Base-by-base conservation (phyloP, 1,140 invertebrate genomes). In the Bombyx mandarina region DNA sequence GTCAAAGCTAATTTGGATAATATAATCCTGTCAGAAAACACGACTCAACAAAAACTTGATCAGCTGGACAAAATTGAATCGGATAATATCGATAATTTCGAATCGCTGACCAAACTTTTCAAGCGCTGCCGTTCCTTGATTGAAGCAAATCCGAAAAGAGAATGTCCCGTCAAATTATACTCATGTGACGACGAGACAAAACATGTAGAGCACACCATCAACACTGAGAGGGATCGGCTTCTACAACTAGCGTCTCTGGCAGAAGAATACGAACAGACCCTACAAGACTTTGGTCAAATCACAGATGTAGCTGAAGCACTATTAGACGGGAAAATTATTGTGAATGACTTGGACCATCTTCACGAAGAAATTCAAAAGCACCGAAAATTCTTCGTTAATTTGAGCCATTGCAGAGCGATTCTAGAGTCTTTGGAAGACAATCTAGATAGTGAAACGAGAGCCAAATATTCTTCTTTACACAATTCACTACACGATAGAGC, bases 351-450 rank as follows among this genome's bases (percentile, higher is more conserved):
- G 56, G 91, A 93, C 66, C 93, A 95, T 68, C 81, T 96, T 8
- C 93, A 94, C 68, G 94, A 96, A 69, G 95, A 96, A 86, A 94
- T 96, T 82, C 94, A 96, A 65, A 96, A 95, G 71, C 94, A 96
- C 73, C 90, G 94, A 48, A 95, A 95, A 71, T 96, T 96, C 83
- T 96, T 97, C 72, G 93, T 95, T 0, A 96, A 95, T 68, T 79
- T 97, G 8, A 96, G 94, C 69, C 94, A 96, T 60, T 96, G 95
- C 67, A 90, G 93, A 67, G 92, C 92, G 26, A 94, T 96, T 62
- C 82, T 97, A 18, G 95, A 96, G 79, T 95, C 94, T 0, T 75
- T 97, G 10, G 95, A 96, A 81, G 92, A 92, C 62, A 94, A 95
- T 80, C 86, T 96, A 9, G 95, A 96, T 72, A 89, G 86, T 12